Evolutionary conservation across 2,797 vertebrate genomes (phyloP).

Genomic region (Ciconia nigra): DNA sequence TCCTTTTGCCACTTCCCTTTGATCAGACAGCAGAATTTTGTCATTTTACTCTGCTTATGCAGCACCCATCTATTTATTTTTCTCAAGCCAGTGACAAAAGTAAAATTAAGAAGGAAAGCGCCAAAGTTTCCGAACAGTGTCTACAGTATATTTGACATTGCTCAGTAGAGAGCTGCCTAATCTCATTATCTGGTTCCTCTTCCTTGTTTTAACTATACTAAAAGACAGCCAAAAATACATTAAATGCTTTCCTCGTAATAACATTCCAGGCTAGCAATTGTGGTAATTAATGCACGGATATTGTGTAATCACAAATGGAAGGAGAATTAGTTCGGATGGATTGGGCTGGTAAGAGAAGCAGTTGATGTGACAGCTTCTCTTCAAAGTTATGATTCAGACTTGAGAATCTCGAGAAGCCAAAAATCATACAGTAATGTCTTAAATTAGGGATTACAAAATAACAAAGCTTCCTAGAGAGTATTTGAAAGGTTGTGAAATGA

Average conservation of each 20-base stretch:
- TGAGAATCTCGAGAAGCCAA: neutral
- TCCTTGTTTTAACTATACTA: neutral
- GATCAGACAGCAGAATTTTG: neutral
- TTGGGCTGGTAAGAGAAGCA: neutral
- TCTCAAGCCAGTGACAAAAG: neutral
- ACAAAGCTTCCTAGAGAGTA: neutral
- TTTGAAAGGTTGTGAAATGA: conserved; percentile 14
- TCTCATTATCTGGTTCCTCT: neutral
- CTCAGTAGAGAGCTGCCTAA: neutral
- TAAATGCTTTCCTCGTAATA: neutral
- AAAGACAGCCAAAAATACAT: neutral
- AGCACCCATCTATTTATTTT: neutral
- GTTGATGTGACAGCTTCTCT: neutral
- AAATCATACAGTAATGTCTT: neutral
- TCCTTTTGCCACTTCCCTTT: neutral
- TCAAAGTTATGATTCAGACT: neutral
- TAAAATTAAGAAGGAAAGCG: neutral
- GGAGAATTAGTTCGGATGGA: neutral
- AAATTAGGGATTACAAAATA: neutral
- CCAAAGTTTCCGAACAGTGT: neutral
- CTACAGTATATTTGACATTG: neutral
- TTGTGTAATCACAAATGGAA: neutral
- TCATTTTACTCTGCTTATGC: neutral
- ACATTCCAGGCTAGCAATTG: neutral
- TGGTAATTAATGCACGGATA: neutral